Evolutionary conservation across 2,888 invertebrate species (phyloP).

Genomic region (Platerodrilus igneus): DNA sequence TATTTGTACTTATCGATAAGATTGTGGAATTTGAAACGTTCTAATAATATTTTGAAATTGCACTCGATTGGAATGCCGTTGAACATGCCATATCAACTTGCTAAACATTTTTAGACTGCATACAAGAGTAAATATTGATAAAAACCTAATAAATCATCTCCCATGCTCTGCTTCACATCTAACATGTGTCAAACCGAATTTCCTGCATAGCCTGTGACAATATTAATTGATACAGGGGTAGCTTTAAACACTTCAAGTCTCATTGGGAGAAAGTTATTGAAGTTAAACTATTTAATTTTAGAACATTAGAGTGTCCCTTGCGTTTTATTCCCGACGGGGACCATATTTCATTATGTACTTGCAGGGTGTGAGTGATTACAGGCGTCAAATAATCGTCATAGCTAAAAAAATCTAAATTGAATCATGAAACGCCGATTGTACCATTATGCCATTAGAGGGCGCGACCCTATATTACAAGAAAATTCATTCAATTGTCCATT

Average conservation of each 20-base stretch:
- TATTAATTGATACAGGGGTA: conserved; percentile 36
- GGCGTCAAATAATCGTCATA: conserved; percentile 50
- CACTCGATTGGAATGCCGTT: no score
- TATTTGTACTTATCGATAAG: no score
- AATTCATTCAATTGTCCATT: conserved; percentile 47
- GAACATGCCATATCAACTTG: no score
- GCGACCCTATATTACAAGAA: conserved; percentile 46
- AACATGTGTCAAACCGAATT: conserved; percentile 35
- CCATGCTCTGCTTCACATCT: conserved; percentile 16
- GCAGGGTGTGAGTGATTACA: conserved; percentile 34
- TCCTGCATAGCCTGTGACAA: conserved; percentile 33
- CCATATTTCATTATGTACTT: conserved; percentile 47
- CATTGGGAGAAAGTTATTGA: conserved; percentile 35
- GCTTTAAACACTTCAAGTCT: conserved; percentile 36
- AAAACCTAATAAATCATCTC: no score
- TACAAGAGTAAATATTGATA: no score
- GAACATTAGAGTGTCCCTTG: conserved; percentile 30
- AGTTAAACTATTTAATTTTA: conserved; percentile 47
- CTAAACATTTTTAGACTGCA: no score
- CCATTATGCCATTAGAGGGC: conserved; percentile 65
- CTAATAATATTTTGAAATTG: no score
- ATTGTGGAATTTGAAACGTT: no score
- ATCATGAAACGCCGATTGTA: conserved; percentile 67
- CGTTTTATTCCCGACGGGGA: conserved; percentile 39
- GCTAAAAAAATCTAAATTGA: conserved; percentile 62